A percentile compares a stretch with the other conserved stretches of the same genome.
Evolutionary conservation across 2,797 vertebrate genomes (phyloP).

Genomic region (Scolopax bukidnonensis): DNA sequence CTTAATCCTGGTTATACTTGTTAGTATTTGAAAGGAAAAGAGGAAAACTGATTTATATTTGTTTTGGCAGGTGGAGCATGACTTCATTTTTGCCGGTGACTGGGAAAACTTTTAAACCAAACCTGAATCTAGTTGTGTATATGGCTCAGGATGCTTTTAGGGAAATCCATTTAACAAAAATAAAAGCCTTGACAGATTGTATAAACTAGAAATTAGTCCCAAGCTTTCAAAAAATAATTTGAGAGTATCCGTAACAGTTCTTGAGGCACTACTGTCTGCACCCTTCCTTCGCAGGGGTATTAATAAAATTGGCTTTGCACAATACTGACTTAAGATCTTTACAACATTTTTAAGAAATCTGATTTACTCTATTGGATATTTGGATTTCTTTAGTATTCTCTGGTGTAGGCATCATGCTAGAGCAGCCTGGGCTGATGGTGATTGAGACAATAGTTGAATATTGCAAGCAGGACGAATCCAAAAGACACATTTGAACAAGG

Average conservation of each 20-base stretch:
- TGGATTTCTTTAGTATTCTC: background rate
- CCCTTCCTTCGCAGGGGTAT: background rate
- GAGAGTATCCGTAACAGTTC: background rate
- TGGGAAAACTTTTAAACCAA: background rate
- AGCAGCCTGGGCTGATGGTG: background rate
- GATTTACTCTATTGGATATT: background rate
- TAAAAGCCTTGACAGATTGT: background rate
- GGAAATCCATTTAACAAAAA: background rate
- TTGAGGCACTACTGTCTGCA: background rate
- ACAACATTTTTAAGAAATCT: background rate
- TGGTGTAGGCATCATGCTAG: background rate
- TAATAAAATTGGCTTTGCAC: background rate
- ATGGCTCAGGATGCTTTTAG: background rate
- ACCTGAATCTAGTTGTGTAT: background rate
- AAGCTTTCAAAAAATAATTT: constrained; percentile 17
- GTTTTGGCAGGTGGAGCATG: background rate
- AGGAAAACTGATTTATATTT: background rate
- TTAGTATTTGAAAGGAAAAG: background rate
- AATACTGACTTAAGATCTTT: background rate
- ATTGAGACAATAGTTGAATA: background rate
- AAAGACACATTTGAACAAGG: background rate
- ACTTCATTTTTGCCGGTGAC: constrained; percentile 21
- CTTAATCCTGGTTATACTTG: background rate
- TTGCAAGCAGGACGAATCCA: background rate
- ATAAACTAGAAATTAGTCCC: background rate